Evolutionary conservation across 2,797 vertebrate genomes (phyloP).

Genomic region (Craterocephalus amniculus): DNA sequence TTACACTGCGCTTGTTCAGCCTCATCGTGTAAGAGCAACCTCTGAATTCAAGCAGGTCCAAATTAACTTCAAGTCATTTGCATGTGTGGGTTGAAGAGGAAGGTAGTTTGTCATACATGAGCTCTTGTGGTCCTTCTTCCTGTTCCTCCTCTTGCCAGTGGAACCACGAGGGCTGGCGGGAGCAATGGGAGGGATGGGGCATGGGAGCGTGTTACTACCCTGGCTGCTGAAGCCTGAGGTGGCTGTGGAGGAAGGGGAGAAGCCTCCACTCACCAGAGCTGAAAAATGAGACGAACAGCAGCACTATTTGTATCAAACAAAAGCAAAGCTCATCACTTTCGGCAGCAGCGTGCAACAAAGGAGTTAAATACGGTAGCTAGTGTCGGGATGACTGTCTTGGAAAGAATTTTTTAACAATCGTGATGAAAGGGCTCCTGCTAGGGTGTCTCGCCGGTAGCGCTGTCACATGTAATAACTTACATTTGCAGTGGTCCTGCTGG

Average conservation of each 20-base stretch:
- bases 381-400: conserved; percentile 31
- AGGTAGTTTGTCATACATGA: conserved; percentile 82
- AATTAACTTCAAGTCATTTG: no score
- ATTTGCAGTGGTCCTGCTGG: conserved; percentile 91
- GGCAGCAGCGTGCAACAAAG: conserved; percentile 16
- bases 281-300: conserved; percentile 56
- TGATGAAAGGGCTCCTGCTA: conserved; percentile 56
- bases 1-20: neutral
- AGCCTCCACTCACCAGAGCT: conserved; percentile 92
- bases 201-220: conserved; percentile 89
- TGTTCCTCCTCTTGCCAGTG: conserved; percentile 87
- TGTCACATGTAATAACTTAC: conserved; percentile 84
- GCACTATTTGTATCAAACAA: conserved; percentile 26
- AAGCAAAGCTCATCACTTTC: conserved; percentile 23
- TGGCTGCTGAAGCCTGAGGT: conserved; percentile 90
- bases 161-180: conserved; percentile 91
- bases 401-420: conserved; percentile 45
- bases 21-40: neutral
- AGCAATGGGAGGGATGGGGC: conserved; percentile 79
- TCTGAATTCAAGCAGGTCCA: no score
- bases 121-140: conserved; percentile 94
- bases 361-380: conserved; percentile 13
- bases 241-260: conserved; percentile 90
- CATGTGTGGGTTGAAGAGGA: neutral
- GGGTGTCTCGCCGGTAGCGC: conserved; percentile 57